phyloP scores from a whole-genome alignment of 1,140 invertebrate species.

The Drosophila cardini region DNA sequence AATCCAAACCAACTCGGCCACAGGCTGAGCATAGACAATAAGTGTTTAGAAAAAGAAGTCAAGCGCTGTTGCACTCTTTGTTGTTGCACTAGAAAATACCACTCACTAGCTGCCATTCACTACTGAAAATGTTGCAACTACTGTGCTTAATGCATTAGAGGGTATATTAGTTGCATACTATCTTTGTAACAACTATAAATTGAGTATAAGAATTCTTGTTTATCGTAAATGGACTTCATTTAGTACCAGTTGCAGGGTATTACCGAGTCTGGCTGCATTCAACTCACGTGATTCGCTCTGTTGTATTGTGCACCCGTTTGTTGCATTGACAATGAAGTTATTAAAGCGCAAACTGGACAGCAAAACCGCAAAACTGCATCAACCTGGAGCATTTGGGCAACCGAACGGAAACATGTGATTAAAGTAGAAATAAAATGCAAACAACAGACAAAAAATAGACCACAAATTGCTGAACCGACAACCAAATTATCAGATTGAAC shows the following conservation, averaged over 20 bases:
- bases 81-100: constrained; percentile 18
- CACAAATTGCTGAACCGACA: constrained; percentile 8
- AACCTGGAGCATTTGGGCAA: constrained; percentile 45
- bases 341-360: constrained; percentile 73
- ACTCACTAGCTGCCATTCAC: constrained; percentile 21
- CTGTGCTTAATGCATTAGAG: background rate
- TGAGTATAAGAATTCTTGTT: background rate
- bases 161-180: constrained; percentile 2
- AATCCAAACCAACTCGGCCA: constrained; percentile 53
- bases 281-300: constrained; percentile 20
- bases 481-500: constrained; percentile 32
- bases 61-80: constrained; percentile 60
- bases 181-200: background rate
- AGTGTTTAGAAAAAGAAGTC: constrained; percentile 56
- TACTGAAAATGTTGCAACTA: constrained; percentile 15
- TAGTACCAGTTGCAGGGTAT: constrained; percentile 27
- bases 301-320: constrained; percentile 42
- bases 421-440: constrained; percentile 25
- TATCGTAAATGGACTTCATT: too few species aligned
- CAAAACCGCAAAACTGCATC: constrained; percentile 46
- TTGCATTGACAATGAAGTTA: constrained; percentile 82
- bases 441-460: background rate
- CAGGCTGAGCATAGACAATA: constrained; percentile 59
- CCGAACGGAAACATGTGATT: constrained; percentile 66
- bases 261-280: background rate